These are phyloP conservation scores for Montipora foliosa DNA, from an alignment of 64 coral and sea anemone genomes.

Conservation along the genomic window DNA sequence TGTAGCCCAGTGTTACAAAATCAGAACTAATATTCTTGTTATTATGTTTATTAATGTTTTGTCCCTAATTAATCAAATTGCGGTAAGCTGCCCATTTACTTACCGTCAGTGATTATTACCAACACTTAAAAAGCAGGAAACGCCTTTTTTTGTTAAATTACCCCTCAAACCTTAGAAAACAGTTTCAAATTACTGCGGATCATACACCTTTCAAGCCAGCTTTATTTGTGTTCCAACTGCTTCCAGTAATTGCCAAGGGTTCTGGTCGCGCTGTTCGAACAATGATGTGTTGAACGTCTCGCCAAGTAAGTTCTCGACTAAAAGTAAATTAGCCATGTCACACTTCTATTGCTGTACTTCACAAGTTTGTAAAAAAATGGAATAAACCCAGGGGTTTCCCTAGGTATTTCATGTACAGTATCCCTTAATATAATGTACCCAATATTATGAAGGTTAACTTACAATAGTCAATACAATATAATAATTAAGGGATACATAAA, in stretches of 20 bases:
- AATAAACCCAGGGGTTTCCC: background rate
- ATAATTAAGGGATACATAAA: no score
- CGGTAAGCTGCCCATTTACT: no score
- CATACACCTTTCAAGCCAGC: background rate
- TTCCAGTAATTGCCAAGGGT: background rate
- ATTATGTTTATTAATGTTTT: no score
- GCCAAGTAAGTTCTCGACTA: background rate
- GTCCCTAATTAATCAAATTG: no score
- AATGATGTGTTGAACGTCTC: background rate
- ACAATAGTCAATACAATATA: no score
- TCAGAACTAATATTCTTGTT: no score
- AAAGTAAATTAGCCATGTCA: background rate
- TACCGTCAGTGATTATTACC: no score
- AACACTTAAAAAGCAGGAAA: no score
- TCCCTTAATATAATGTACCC: no score
- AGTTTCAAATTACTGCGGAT: background rate
- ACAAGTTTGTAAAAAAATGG: background rate
- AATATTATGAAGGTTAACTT: no score
- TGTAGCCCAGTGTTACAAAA: no score
- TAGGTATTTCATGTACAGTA: background rate
- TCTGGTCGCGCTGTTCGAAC: background rate
- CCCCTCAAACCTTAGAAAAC: background rate
- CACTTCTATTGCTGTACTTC: background rate
- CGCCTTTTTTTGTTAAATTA: no score
- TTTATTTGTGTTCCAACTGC: background rate